Percentiles rank a stretch among this genome's conserved stretches.
These are phyloP conservation scores for Phaedon cochleariae DNA, from an alignment of 2,888 invertebrate species.

Conservation along the genomic window DNA sequence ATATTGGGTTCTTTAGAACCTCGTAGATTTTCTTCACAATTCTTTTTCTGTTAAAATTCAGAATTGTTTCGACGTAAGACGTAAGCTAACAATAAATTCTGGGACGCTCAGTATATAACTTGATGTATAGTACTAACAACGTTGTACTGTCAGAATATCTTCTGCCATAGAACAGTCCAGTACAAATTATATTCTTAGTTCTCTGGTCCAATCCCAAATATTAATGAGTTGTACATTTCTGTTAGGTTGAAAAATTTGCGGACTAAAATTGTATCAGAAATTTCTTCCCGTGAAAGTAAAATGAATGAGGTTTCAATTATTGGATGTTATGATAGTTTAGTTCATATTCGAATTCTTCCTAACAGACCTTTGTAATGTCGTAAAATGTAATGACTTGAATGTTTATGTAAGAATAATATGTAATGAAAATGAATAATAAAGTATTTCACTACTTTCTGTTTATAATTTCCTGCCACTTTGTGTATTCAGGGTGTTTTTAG, in stretches of 20 bases:
- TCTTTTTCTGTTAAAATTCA: background rate
- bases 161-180: background rate
- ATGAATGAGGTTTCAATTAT: no score
- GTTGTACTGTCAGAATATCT: background rate
- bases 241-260: background rate
- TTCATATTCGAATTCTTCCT: background rate
- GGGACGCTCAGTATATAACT: slow-evolving; percentile 32
- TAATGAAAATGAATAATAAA: slow-evolving; percentile 29
- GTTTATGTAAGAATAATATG: slow-evolving; percentile 28
- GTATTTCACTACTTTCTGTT: slow-evolving; percentile 13
- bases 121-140: slow-evolving; percentile 48
- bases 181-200: slow-evolving; percentile 1
- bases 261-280: background rate
- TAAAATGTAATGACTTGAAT: slow-evolving; percentile 9
- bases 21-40: slow-evolving; percentile 3
- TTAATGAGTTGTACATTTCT: background rate
- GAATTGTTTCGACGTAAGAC: background rate
- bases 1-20: slow-evolving; percentile 12
- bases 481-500: no score
- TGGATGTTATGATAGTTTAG: no score
- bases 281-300: no score
- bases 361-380: background rate
- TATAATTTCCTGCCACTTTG: background rate
- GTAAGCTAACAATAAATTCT: background rate
- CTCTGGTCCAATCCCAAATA: background rate